These are phyloP conservation scores for Drosophila varians DNA, from an alignment of 1,140 invertebrate species.

Conservation along the genomic window DNA sequence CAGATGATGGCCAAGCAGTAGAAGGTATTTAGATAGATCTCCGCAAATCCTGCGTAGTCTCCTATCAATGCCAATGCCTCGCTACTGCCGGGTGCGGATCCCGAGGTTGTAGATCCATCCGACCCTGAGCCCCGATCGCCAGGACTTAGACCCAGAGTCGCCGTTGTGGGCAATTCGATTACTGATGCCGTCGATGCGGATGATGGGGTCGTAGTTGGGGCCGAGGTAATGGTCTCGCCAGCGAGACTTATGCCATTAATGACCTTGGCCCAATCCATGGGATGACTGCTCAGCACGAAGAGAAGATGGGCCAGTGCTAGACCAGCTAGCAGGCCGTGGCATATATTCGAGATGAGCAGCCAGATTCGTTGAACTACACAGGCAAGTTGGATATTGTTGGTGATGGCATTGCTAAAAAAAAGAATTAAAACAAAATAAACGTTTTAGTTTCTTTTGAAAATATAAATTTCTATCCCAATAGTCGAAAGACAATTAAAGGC, in stretches of 20 bases:
- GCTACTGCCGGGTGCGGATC: conserved; percentile 13
- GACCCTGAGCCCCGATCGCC: conserved; percentile 21
- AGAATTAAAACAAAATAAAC: neutral
- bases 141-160: conserved; percentile 4
- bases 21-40: conserved; percentile 81
- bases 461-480: too few species aligned
- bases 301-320: conserved; percentile 82
- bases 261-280: conserved; percentile 79
- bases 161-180: conserved; percentile 12
- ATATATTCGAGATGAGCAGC: conserved; percentile 82
- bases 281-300: conserved; percentile 78
- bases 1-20: conserved; percentile 82
- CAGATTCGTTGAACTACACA: conserved; percentile 83
- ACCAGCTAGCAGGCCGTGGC: conserved; percentile 82
- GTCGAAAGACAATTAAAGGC: too few species aligned
- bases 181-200: conserved; percentile 1
- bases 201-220: conserved; percentile 16
- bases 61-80: conserved; percentile 60
- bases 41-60: conserved; percentile 78
- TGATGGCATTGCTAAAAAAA: conserved; percentile 64
- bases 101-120: neutral
- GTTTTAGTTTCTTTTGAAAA: neutral
- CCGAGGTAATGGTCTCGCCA: conserved; percentile 63
- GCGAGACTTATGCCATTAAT: conserved; percentile 75
- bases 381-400: conserved; percentile 75